Conservation (phyloP, 2,797 vertebrate species). For the Sebastes elongatus region DNA sequence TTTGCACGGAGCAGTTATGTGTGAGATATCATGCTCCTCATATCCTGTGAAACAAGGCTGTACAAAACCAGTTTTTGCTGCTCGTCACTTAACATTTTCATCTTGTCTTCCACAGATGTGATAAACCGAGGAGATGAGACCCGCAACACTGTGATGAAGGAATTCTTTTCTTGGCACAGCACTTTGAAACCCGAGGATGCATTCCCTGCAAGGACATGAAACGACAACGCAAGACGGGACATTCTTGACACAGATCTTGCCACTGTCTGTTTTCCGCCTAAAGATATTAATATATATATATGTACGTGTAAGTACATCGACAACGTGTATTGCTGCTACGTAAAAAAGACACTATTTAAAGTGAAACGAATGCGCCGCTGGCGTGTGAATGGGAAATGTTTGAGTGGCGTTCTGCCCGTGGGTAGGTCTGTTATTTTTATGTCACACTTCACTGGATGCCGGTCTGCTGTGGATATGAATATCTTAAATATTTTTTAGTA, state of each 20-base stretch:
- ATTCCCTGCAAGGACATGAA: slow-evolving; percentile 86
- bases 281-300: slow-evolving; percentile 64
- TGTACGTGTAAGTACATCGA: slow-evolving; percentile 57
- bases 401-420: slow-evolving; percentile 29
- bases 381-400: slow-evolving; percentile 59
- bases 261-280: slow-evolving; percentile 38
- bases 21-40: neutral
- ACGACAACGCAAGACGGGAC: slow-evolving; percentile 50
- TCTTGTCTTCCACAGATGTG: slow-evolving; percentile 86
- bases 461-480: slow-evolving; percentile 65
- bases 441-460: slow-evolving; percentile 69
- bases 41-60: neutral
- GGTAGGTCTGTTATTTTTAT: slow-evolving; percentile 36
- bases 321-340: slow-evolving; percentile 79
- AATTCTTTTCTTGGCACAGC: slow-evolving; percentile 88
- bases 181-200: slow-evolving; percentile 91
- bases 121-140: slow-evolving; percentile 93
- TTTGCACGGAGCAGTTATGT: slow-evolving; percentile 2
- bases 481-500: slow-evolving; percentile 26
- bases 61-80: neutral
- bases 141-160: slow-evolving; percentile 88
- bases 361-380: slow-evolving; percentile 63
- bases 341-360: slow-evolving; percentile 58
- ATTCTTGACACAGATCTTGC: slow-evolving; percentile 35
- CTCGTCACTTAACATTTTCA: neutral